Percentiles rank a stretch among this genome's conserved stretches.
These are phyloP conservation scores for Nebria ingens DNA, from an alignment of 1,140 invertebrate species.

Conservation along the genomic window DNA sequence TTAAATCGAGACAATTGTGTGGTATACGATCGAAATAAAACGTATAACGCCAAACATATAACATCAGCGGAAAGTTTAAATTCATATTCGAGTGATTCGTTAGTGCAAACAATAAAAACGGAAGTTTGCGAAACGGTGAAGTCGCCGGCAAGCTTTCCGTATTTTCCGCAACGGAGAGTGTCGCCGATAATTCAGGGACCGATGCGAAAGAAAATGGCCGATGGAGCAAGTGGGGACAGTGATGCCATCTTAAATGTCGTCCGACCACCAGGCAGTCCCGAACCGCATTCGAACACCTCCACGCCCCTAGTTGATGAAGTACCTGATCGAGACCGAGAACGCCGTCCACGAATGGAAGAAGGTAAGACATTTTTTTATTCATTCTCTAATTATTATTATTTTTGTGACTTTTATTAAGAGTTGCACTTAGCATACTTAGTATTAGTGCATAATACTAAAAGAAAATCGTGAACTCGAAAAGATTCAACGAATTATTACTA, in stretches of 20 bases:
- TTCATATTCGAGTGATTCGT: not conserved
- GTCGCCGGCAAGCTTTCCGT: not conserved
- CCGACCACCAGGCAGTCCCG: constrained; percentile 32
- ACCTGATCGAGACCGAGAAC: constrained; percentile 33
- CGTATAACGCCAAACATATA: not conserved
- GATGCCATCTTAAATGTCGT: not conserved
- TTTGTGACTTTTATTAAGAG: too few species aligned
- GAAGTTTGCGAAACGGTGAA: constrained; percentile 5
- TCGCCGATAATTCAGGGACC: constrained; percentile 33
- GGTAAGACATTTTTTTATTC: constrained; percentile 20
- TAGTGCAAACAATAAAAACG: constrained; percentile 1
- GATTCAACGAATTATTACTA: too few species aligned
- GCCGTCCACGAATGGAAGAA: constrained; percentile 30
- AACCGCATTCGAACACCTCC: constrained; percentile 51
- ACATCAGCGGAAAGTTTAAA: not conserved
- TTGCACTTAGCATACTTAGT: too few species aligned
- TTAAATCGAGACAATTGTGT: not conserved
- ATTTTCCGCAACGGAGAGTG: constrained; percentile 30
- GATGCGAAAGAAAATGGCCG: constrained; percentile 24
- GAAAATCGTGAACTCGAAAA: too few species aligned
- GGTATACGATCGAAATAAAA: not conserved
- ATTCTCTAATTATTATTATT: too few species aligned
- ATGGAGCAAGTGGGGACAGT: constrained; percentile 20
- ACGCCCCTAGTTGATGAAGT: constrained; percentile 51
- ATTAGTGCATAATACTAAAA: too few species aligned